Base-by-base conservation (phyloP, 64 coral and sea anemone species). In the Montipora sp. region DNA sequence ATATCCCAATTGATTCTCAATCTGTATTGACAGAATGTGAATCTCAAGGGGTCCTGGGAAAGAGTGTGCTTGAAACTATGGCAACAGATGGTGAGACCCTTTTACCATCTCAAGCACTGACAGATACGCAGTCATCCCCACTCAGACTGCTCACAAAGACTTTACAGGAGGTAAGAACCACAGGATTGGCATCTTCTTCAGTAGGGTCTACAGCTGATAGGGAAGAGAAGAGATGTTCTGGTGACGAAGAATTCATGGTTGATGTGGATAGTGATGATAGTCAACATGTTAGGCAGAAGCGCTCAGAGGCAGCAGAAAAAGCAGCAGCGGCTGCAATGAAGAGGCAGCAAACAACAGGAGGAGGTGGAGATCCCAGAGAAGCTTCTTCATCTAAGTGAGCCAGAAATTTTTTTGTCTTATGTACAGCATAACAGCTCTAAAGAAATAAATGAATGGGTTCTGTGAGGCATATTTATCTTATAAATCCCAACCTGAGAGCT, bases 11-110 rank as follows among this genome's bases (percentile, higher is more conserved):
- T 50, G 82, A 46, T 21, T 50, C 63, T 50, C 82, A 84, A 50
- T 69, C 81, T 11, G 7, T 51, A 3, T 2, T 66, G 5, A 66
- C 44, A 72, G 45, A 71, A 48, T 71, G 65, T 71, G 82, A 71
- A 21, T 84, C 82, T 50, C 61, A 84, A 71, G 45, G 45, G 3
- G 70, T 49, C 14, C 59, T 84, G 45, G 65, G 82, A 10, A 85
- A 71, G 36, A 85, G 82, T 72, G 10, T 85, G 20, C 82, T 85
- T 50, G 82, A 85, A 8, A 85, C 61, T 10, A 22, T 85, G 65
- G 65, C 46, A 19, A 66, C 15, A 13, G 82, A 85, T 13, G 18
- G 8, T 12, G 80, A 83, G 5, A 44, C 15, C 59, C 5, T 83
- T 21, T 66, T 47, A 3, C 59, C 80, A 12, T 83, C 61, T 21